phyloP scores from a whole-genome alignment of 2,113 vertebrate genomes.

The Phycodurus eques region DNA sequence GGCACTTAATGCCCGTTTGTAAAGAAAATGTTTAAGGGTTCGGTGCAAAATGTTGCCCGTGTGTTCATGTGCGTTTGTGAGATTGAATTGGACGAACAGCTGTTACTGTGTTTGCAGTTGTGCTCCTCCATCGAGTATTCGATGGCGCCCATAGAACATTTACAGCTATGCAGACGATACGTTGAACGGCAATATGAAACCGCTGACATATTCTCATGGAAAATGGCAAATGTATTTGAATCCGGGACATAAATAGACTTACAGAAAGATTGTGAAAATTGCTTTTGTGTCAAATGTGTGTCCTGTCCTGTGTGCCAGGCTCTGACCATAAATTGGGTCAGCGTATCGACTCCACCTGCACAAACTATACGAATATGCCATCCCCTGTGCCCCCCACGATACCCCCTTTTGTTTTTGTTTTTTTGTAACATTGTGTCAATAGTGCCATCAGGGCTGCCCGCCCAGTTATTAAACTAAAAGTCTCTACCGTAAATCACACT shows the following conservation, averaged over 20 bases:
- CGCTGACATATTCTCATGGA: conserved; percentile 17
- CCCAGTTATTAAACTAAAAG: conserved; percentile 78
- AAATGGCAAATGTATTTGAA: not conserved
- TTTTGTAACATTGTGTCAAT: conserved; percentile 26
- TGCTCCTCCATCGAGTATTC: conserved; percentile 7
- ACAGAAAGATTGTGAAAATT: not conserved
- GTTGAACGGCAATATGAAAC: conserved; percentile 25
- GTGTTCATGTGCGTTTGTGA: conserved; percentile 5
- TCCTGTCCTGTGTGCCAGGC: conserved; percentile 4
- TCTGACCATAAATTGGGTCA: conserved; percentile 23
- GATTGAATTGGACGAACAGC: conserved; percentile 11
- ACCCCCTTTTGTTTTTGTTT: conserved; percentile 29
- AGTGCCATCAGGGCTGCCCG: conserved; percentile 52
- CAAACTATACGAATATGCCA: conserved; percentile 33
- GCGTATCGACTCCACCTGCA: conserved; percentile 15
- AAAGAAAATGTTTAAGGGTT: conserved; percentile 32
- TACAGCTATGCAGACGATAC: conserved; percentile 3
- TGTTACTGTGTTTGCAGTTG: conserved; percentile 15
- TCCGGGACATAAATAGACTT: not conserved
- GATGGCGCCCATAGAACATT: not conserved
- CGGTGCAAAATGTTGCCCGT: conserved; percentile 5
- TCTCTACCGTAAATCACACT: conserved; percentile 72
- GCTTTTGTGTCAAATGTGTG: conserved; percentile 18
- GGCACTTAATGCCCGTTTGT: conserved; percentile 75
- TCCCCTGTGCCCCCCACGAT: conserved; percentile 12